These are phyloP conservation scores for Delphinapterus leucas DNA, from an alignment of 2,113 vertebrate species.

Conservation along the genomic window DNA sequence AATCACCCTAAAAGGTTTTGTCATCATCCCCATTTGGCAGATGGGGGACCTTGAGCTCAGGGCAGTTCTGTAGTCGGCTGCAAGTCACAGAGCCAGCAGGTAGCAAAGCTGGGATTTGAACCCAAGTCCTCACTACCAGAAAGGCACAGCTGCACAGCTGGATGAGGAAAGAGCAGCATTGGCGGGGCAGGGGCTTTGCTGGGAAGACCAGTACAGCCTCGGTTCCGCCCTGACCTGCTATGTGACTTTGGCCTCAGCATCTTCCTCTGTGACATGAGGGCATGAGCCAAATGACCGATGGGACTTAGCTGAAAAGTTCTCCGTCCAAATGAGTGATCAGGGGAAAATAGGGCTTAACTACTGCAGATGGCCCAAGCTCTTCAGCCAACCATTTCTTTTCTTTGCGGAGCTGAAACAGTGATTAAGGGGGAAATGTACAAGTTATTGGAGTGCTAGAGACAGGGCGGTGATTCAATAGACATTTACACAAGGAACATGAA, in stretches of 20 bases:
- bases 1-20: neutral
- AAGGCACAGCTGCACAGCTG: neutral
- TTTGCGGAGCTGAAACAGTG: conserved; percentile 30
- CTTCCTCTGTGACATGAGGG: neutral
- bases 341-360: neutral
- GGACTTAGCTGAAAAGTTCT: conserved; percentile 29
- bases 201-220: neutral
- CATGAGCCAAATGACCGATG: neutral
- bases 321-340: neutral
- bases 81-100: neutral
- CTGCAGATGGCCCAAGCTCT: conserved; percentile 36
- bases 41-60: neutral
- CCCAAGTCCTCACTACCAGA: neutral
- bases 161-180: neutral
- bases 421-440: conserved; percentile 42
- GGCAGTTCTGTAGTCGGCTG: neutral
- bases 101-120: neutral
- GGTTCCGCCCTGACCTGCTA: neutral
- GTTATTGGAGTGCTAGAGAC: conserved; percentile 61
- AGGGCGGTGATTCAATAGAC: conserved; percentile 65
- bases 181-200: accelerated
- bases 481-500: conserved; percentile 62
- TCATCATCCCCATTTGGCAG: neutral
- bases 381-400: conserved; percentile 26
- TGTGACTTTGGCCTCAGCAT: neutral